Percentiles rank a stretch among this genome's conserved stretches.
These are phyloP conservation scores for Keiferia lycopersicella DNA, from an alignment of 2,888 invertebrate species.

Conservation along the genomic window DNA sequence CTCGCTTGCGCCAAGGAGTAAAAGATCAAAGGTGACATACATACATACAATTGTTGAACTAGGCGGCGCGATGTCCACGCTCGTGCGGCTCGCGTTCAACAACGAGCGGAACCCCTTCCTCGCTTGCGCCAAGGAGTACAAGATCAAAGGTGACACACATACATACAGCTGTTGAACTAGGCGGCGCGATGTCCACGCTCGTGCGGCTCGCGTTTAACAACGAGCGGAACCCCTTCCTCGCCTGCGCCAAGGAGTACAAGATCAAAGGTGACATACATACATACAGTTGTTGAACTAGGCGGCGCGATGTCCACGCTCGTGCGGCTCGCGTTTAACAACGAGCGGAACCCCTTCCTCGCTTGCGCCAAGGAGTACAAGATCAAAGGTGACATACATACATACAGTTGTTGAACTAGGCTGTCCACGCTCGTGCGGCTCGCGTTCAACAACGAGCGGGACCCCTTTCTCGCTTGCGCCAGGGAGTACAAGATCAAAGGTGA, in stretches of 20 bases:
- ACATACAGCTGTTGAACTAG: slow-evolving; percentile 18
- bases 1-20: slow-evolving; percentile 88
- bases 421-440: too few species aligned
- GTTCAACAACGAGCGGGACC: too few species aligned
- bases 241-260: slow-evolving; percentile 87
- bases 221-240: slow-evolving; percentile 55
- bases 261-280: not conserved
- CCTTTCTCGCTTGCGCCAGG: too few species aligned
- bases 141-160: too few species aligned
- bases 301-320: slow-evolving; percentile 83
- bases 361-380: slow-evolving; percentile 86
- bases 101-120: too few species aligned
- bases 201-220: slow-evolving; percentile 81
- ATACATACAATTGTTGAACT: not conserved
- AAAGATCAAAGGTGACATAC: slow-evolving; percentile 27
- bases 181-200: slow-evolving; percentile 83
- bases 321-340: slow-evolving; percentile 80
- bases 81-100: too few species aligned
- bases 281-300: slow-evolving; percentile 21
- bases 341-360: slow-evolving; percentile 61
- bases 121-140: too few species aligned
- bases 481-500: too few species aligned
- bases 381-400: not conserved
- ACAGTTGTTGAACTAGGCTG: not conserved
- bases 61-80: too few species aligned